These are phyloP conservation scores for Andrena fulva DNA, from an alignment of 2,888 invertebrate species.

Conservation along the genomic window DNA sequence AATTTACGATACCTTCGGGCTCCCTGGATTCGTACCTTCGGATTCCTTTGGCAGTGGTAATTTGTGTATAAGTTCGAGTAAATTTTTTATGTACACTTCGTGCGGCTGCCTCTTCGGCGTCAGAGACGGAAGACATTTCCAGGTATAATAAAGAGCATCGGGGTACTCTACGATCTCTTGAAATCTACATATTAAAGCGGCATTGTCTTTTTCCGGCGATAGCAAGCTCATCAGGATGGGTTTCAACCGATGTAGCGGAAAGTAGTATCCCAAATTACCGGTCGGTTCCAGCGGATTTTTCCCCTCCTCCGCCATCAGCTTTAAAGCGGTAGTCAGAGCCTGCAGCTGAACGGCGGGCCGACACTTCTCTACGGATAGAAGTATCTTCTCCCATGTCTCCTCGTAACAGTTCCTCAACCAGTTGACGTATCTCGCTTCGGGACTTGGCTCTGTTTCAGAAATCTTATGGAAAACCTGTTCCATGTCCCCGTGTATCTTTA, in stretches of 20 bases:
- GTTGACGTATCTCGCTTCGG: slow-evolving; percentile 88
- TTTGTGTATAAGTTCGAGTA: slow-evolving; percentile 88
- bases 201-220: slow-evolving; percentile 87
- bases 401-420: slow-evolving; percentile 91
- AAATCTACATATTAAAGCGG: slow-evolving; percentile 88
- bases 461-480: slow-evolving; percentile 46
- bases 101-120: slow-evolving; percentile 87
- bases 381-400: slow-evolving; percentile 87
- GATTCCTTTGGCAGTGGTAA: slow-evolving; percentile 85
- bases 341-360: slow-evolving; percentile 86
- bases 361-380: slow-evolving; percentile 87
- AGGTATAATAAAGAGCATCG: slow-evolving; percentile 91
- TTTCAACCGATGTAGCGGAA: slow-evolving; percentile 89
- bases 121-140: slow-evolving; percentile 87
- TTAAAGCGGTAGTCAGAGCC: slow-evolving; percentile 90
- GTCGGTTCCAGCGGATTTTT: slow-evolving; percentile 87
- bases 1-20: neutral
- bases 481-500: neutral
- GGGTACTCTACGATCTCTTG: slow-evolving; percentile 91
- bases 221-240: slow-evolving; percentile 88
- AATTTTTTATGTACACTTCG: slow-evolving; percentile 88
- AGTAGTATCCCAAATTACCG: slow-evolving; percentile 86
- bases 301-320: slow-evolving; percentile 90
- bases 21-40: slow-evolving; percentile 74
- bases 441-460: slow-evolving; percentile 84